Evolutionary conservation across 2,113 vertebrate genomes (phyloP), one percentile per base, ranked within the genome.

Genomic region (Rhabdornis inornatus): DNA sequence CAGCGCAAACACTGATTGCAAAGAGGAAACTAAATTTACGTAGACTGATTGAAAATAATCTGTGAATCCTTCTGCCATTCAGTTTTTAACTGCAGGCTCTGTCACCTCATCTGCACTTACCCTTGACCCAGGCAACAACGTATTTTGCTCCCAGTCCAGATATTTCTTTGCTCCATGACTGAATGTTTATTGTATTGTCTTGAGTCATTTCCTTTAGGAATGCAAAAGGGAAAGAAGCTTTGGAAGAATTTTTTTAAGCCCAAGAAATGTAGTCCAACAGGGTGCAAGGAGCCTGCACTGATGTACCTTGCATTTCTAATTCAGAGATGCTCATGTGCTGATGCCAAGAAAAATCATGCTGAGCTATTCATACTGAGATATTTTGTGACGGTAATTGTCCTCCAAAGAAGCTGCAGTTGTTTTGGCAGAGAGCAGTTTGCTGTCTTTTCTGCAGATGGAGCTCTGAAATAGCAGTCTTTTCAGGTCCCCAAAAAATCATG

Each of bases 201-300:
- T 93, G 64, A 86, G 88, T 64, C 3, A 89, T 88, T 95, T 96
- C 90, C 92, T 92, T 86, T 83, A 95, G 52, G 30, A 69, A 91
- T 31, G 19, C 4, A 3, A 70, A 93, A 3, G 30, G 52, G 68
- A 89, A 91, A 90, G 70, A 95, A 76, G 75, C 47, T 95, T 83
- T 64, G 61, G 30, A 86, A 86, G 39, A 60, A 19, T 15, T 75
- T 44, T 83, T 89, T 95, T 89, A 82, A 93, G 22, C 9, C 27
- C 5, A 44, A 81, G 64, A 78, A 78, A 88, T 63, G 42, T 35
- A 66, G 85, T 56, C 55, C 47, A 88, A 42, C 24, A 44, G 70
- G 9, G 57, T 77, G 30, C 25, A 49, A 40, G 76, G 53, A 53
- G 40, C 47, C 72, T 70, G 40, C 35, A 35, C 15, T 56, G 24